Evolutionary conservation across 2,797 vertebrate species (phyloP), one percentile per base, ranked within the genome.

Genomic region (Lacerta agilis): DNA sequence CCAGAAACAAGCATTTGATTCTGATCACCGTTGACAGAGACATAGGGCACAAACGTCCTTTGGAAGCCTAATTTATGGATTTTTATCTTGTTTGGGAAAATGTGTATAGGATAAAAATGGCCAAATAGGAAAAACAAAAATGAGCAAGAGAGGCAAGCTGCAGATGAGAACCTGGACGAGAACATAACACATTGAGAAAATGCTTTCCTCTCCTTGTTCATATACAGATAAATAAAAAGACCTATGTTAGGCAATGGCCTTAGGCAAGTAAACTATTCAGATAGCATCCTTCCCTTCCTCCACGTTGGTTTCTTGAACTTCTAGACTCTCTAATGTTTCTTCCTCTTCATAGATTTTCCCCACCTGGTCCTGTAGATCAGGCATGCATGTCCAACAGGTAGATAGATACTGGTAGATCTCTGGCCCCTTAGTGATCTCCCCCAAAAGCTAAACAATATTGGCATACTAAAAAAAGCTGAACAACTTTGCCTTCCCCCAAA

Each of bases 11-110:
- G 86, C 36, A 0, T 90, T 94, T 95, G 94, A 94, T 93, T 89
- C 90, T 94, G 94, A 96, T 97, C 87, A 91, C 90, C 91, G 90
- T 91, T 96, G 95, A 95, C 95, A 95, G 95, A 95, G 94, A 95
- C 94, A 93, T 91, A 94, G 94, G 93, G 90, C 92, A 93, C 79
- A 86, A 92, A 89, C 88, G 92, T 81, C 87, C 91, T 84, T 90
- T 88, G 90, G 92, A 94, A 6, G 0, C 87, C 91, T 94, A 90
- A 95, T 95, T 94, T 95, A 93, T 95, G 93, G 92, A 93, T 93
- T 95, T 94, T 94, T 95, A 89, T 93, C 93, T 94, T 90, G 90
- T 93, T 94, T 94, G 90, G 90, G 94, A 89, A 95, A 94, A 91
- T 90, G 91, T 91, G 85, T 89, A 88, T 93, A 58, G 90, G 88